Evolutionary conservation across 2,797 vertebrate species (phyloP), one percentile per base, ranked within the genome.

Genomic region (Gouania willdenowi): DNA sequence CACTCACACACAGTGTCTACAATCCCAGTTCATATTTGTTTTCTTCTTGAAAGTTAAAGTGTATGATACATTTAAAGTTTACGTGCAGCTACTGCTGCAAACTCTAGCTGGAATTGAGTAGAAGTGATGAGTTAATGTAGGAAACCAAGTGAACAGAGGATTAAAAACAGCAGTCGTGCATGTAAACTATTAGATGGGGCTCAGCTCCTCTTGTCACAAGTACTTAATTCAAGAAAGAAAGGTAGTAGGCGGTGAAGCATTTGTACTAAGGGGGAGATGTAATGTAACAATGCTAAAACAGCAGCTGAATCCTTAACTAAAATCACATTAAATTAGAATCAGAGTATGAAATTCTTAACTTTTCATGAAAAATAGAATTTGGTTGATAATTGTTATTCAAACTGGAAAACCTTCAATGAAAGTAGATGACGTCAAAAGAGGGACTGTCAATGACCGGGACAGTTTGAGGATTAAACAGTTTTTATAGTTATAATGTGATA

Each of bases 131-230:
- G 28, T 60, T 41, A 56, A 57, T 30, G 18, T 24, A 27, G 27
- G 32, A 7, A 37, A n/a, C n/a, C n/a, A 36, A 22, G 61, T 41
- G 41, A 64, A 65, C 55, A 58, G 30, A 38, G 24, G 36, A 50
- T 58, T 35, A 16, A 45, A 73, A 70, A 71, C 67, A 22, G 43
- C 52, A 55, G 43, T 37, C 53, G 59, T 74, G 61, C 54, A 42
- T 75, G 66, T 71, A 47, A 75, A 62, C 43, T 38, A 44, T 27
- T 68, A 52, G 69, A 73, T 64, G 43, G 22, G 46, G 52, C 69
- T 72, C 59, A 48, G 56, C 49, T 62, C 47, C 46, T 15, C 36
- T 56, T 68, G 75, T 82, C 77, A 81, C 45, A 63, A 44, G 42
- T 21, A 29, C 25, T 81, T 64, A 53, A 35, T 15, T 75, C 58